Percentiles rank a stretch among this genome's conserved stretches.
These are phyloP conservation scores for Lapara coniferarum DNA, from an alignment of 2,888 invertebrate species.

Conservation along the genomic window DNA sequence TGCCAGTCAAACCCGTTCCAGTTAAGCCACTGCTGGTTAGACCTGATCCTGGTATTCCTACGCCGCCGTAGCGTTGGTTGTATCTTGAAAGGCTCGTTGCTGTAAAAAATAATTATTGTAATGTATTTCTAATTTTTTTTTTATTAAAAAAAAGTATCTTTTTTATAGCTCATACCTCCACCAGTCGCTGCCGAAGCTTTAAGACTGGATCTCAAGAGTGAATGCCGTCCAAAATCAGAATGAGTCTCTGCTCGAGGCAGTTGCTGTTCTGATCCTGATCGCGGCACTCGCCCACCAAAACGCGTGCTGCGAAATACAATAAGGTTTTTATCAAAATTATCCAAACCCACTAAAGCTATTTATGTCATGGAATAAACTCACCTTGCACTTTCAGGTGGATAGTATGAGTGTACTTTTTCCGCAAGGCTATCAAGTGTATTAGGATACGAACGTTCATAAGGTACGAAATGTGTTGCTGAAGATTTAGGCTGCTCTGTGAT, in stretches of 20 bases:
- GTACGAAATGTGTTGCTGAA: constrained; percentile 90
- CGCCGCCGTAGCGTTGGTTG: constrained; percentile 85
- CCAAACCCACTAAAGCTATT: not conserved
- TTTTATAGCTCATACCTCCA: constrained; percentile 36
- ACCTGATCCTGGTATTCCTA: constrained; percentile 64
- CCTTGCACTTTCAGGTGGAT: constrained; percentile 78
- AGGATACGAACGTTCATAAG: constrained; percentile 93
- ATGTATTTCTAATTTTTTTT: not conserved
- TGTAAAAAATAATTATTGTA: constrained; percentile 42
- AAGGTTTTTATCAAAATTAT: not conserved
- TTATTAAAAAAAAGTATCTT: not conserved
- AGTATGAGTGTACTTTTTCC: constrained; percentile 96
- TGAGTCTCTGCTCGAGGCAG: constrained; percentile 92
- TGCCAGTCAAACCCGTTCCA: constrained; percentile 51
- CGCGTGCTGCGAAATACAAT: constrained; percentile 56
- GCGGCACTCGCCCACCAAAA: constrained; percentile 86
- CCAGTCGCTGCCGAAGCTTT: constrained; percentile 85
- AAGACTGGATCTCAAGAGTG: constrained; percentile 91
- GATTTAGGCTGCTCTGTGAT: constrained; percentile 96
- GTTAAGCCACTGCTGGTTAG: constrained; percentile 60
- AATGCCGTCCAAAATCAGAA: constrained; percentile 92
- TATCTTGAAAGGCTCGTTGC: constrained; percentile 85
- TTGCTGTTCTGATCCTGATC: constrained; percentile 96
- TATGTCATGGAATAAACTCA: constrained; percentile 39
- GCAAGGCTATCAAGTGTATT: constrained; percentile 95